Percentiles rank a stretch among this genome's conserved stretches.
Evolutionary conservation across 2,113 vertebrate genomes (phyloP).

Genomic region (Vulpes ferrilata): DNA sequence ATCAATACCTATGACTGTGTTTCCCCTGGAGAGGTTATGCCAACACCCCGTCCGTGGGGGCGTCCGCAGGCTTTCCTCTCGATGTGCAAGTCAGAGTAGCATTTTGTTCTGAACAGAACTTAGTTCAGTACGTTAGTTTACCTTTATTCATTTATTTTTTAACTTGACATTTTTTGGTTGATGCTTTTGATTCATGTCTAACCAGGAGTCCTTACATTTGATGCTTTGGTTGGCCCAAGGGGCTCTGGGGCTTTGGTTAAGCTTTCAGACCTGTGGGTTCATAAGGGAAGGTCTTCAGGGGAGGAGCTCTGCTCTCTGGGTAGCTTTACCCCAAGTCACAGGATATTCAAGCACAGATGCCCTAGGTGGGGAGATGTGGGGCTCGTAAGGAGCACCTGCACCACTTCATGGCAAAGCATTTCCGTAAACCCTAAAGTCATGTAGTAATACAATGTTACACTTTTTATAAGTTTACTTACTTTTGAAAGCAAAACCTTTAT

Average conservation of each 20-base stretch:
- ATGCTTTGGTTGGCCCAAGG: background rate
- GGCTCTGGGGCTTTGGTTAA: background rate
- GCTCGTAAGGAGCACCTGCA: background rate
- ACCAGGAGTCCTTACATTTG: background rate
- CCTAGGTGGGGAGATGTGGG: background rate
- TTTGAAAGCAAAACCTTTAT: constrained; percentile 40
- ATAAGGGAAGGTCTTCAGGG: background rate
- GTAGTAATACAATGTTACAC: background rate
- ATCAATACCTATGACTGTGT: background rate
- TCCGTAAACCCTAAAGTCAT: background rate
- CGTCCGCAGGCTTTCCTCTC: background rate
- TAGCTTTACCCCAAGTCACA: background rate
- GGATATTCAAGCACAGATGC: background rate
- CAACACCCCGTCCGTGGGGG: background rate
- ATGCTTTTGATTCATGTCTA: background rate
- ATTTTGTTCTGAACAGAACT: background rate
- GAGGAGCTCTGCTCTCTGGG: background rate
- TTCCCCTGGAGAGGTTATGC: background rate
- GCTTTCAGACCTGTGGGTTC: background rate
- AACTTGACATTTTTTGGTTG: background rate
- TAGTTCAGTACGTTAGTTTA: background rate
- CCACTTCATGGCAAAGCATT: background rate
- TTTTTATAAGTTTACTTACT: background rate
- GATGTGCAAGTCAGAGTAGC: background rate
- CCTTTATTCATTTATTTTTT: background rate